These are phyloP conservation scores for Drymodes brunneopygia DNA, from an alignment of 2,113 vertebrate species.

Conservation along the genomic window DNA sequence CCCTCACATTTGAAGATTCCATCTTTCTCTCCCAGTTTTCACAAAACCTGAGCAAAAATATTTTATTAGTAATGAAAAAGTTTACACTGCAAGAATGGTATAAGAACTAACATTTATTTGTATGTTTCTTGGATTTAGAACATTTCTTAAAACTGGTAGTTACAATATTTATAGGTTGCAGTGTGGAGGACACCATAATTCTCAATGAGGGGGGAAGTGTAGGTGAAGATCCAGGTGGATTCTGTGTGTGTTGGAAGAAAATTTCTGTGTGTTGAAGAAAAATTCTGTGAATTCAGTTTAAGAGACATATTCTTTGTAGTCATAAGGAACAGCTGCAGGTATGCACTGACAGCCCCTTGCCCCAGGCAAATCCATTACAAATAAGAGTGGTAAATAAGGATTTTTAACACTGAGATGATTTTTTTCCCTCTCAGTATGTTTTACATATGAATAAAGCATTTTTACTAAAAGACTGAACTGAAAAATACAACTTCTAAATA, in stretches of 20 bases:
- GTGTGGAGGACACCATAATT: not conserved
- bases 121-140: not conserved
- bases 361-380: not conserved
- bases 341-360: accelerated
- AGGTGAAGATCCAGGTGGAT: not conserved
- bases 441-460: not conserved
- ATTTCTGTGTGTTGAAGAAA: not conserved
- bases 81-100: not conserved
- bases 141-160: not conserved
- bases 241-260: not conserved
- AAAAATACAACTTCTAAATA: not conserved
- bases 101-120: not conserved
- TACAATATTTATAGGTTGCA: not conserved
- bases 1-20: accelerated
- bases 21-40: not conserved
- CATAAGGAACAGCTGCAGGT: not conserved
- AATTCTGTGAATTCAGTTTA: not conserved
- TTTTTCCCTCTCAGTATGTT: not conserved
- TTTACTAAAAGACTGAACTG: not conserved
- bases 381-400: not conserved
- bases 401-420: not conserved
- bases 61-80: not conserved
- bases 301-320: not conserved
- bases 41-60: not conserved
- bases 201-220: accelerated